Evolutionary conservation across 2,888 invertebrate species (phyloP), one percentile per base, ranked within the genome.

Genomic region (Megaustenia siamemsis): DNA sequence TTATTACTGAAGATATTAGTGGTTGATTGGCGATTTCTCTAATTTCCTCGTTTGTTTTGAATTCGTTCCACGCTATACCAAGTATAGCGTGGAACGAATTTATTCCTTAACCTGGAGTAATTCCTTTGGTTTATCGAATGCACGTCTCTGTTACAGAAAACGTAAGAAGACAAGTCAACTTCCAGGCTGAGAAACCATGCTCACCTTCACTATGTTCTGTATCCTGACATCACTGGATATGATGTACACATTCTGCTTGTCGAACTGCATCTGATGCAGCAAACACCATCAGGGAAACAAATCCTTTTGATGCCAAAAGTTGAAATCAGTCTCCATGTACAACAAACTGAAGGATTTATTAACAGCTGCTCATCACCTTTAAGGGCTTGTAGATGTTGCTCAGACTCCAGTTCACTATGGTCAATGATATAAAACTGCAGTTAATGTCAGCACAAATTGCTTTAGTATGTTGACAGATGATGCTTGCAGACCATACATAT

Each of bases 171-270:
- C 80, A 80, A 68, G 84, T 80, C 24, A 84, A 84, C 53, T 21
- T 84, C 40, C 63, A 80, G 8, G 35, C 79, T 49, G 84, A 84
- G 53, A 84, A 84, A 49, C 84, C 84, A n/a, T 84, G 84, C 32
- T 84, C 84, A 28, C 84, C 84, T 35, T 43, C 84, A 40, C 15
- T 84, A 3, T 84, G 84, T 24, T 28, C 53, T 3, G 79, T 84
- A 18, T 84, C 84, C 63, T 84, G 80, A 80, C 84, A 73, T 56
- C 18, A 40, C 43, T 12, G 43, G 45, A 24, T 10, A 45, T 12
- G 3, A 73, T 28, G 45, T 43, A 45, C 28, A 28, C 43, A 43
- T 43, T 35, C n/a, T 68, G 28, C 24, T 21, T 15, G 1, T 35
- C 38, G 38, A 68, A 12, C 12, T 35, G 28, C 35, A 68, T 15